Conservation (phyloP, 1,140 invertebrate species). For the Drosophila leontia region DNA sequence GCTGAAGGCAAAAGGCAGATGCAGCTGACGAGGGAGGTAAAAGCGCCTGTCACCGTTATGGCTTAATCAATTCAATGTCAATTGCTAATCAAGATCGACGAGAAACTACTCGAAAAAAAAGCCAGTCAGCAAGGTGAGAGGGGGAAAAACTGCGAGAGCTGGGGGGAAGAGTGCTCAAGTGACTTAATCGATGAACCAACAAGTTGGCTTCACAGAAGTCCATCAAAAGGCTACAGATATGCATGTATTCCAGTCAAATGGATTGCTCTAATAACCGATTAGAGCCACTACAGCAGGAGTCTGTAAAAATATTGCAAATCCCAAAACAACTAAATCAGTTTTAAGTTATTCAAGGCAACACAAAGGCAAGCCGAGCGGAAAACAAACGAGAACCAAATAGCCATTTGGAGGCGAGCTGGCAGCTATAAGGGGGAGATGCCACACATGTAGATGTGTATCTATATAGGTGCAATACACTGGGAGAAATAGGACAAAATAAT, state of each 20-base stretch:
- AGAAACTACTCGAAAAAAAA: constrained; percentile 19
- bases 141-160: not conserved
- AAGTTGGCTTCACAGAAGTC: not conserved
- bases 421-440: constrained; percentile 6
- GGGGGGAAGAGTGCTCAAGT: not conserved
- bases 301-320: constrained; percentile 53
- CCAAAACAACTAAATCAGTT: constrained; percentile 63
- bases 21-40: not conserved
- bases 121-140: not conserved
- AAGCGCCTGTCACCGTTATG: constrained; percentile 20
- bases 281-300: constrained; percentile 12
- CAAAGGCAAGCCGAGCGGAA: constrained; percentile 26
- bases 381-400: constrained; percentile 44
- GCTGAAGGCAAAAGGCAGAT: not conserved
- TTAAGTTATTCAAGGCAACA: constrained; percentile 60
- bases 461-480: constrained; percentile 11
- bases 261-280: constrained; percentile 18
- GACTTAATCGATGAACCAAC: constrained; percentile 4
- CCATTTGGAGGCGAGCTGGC: constrained; percentile 45
- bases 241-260: not conserved
- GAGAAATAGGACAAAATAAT: too few relatives aligned
- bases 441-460: not conserved
- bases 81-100: constrained; percentile 55
- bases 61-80: constrained; percentile 63
- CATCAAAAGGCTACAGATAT: not conserved